Evolutionary conservation across 2,113 vertebrate species (phyloP).

Genomic region (Myrmecophaga tridactyla): DNA sequence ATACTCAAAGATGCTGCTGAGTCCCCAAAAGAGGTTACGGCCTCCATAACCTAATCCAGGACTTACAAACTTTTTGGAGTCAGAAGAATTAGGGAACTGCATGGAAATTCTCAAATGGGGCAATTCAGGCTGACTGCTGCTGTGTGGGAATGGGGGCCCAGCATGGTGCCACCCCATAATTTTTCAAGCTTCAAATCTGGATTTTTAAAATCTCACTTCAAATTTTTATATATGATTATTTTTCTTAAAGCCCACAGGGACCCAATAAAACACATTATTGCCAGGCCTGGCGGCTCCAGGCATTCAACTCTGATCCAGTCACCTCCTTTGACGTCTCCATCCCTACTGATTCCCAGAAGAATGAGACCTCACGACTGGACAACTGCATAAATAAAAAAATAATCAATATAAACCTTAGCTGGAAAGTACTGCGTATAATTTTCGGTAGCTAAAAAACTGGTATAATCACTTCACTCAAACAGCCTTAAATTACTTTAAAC

Average conservation of each 20-base stretch:
- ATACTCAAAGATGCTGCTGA: neutral
- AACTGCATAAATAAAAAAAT: too few species aligned
- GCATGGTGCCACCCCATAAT: neutral
- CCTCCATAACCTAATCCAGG: neutral
- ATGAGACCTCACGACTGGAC: neutral
- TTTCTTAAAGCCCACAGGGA: neutral
- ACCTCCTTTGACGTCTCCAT: neutral
- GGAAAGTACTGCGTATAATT: too few species aligned
- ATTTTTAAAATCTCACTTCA: neutral
- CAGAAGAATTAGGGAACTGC: neutral
- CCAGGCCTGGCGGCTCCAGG: neutral
- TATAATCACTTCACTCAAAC: too few species aligned
- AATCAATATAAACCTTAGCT: too few species aligned
- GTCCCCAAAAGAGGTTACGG: neutral
- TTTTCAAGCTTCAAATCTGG: slow-evolving; percentile 5
- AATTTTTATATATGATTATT: neutral
- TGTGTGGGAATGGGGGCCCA: neutral
- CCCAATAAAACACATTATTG: neutral
- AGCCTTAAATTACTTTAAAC: too few species aligned
- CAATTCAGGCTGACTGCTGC: neutral
- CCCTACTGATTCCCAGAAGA: neutral
- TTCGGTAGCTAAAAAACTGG: too few species aligned
- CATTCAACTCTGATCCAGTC: neutral
- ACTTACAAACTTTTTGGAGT: neutral
- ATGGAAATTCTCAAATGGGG: neutral